phyloP scores from a whole-genome alignment of 2,113 vertebrate species.

The Labeo rohita region DNA sequence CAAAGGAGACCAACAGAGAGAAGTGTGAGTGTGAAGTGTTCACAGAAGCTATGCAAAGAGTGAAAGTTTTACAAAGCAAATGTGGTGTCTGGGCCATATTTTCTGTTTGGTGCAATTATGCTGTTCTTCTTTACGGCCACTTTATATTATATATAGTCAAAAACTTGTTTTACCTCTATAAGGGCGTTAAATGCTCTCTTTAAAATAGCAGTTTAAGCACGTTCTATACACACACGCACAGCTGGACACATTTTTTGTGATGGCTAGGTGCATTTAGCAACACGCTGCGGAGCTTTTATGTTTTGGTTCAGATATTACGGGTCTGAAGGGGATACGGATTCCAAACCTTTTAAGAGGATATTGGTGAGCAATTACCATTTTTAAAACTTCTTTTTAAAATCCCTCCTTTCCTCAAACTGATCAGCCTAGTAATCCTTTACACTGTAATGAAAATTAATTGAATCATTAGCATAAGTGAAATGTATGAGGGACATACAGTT shows the following conservation, averaged over 20 bases:
- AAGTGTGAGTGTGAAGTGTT: background rate
- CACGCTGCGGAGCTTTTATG: background rate
- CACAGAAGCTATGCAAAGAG: constrained; percentile 14
- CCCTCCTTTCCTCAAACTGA: constrained; percentile 4
- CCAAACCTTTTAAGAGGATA: constrained; percentile 36
- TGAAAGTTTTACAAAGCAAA: constrained; percentile 38
- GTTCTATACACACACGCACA: background rate
- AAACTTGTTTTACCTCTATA: too few relatives aligned
- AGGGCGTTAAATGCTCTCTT: background rate
- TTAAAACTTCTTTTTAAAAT: constrained; percentile 30
- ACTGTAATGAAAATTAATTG: constrained; percentile 21
- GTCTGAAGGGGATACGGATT: constrained; percentile 26
- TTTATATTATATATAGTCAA: too few relatives aligned
- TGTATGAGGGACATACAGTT: constrained; percentile 5
- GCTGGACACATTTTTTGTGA: background rate
- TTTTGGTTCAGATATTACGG: background rate
- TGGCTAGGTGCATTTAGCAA: background rate
- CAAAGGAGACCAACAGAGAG: constrained; percentile 60
- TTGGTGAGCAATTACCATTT: constrained; percentile 32
- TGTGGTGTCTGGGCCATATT: background rate
- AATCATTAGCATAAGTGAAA: constrained; percentile 9
- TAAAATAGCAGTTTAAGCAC: background rate
- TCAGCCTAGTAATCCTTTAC: constrained; percentile 37
- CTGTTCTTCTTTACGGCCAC: background rate
- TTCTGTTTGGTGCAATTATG: background rate